phyloP scores from a whole-genome alignment of 2,113 vertebrate genomes.

The Vombatus ursinus region DNA sequence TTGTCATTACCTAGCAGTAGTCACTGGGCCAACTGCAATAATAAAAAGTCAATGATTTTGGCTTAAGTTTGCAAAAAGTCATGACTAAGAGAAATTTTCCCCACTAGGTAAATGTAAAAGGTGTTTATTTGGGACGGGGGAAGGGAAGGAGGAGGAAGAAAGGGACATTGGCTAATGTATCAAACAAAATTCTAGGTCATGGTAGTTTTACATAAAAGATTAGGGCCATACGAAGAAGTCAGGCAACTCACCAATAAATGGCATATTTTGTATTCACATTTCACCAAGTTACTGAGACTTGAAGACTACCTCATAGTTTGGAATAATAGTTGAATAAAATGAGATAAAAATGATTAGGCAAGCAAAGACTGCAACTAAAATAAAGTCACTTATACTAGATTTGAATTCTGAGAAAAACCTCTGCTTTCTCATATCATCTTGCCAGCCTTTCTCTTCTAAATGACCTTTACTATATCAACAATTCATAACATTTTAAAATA shows the following conservation, averaged over 20 bases:
- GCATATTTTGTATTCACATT: not conserved
- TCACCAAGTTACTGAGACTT: conserved; percentile 6
- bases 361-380: conserved; percentile 40
- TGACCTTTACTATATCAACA: not conserved
- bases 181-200: conserved; percentile 49
- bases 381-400: conserved; percentile 46
- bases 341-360: conserved; percentile 50
- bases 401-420: conserved; percentile 65
- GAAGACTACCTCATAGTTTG: conserved; percentile 20
- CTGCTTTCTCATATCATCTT: not conserved
- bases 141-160: not conserved
- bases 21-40: conserved; percentile 26
- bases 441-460: not conserved
- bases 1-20: conserved; percentile 36
- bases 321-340: conserved; percentile 35
- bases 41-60: conserved; percentile 12
- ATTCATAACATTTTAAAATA: not conserved
- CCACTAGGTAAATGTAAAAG: not conserved
- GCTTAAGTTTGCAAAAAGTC: not conserved
- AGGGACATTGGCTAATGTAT: not conserved
- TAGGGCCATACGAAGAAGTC: conserved; percentile 20
- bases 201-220: not conserved
- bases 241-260: not conserved
- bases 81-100: conserved; percentile 4
- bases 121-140: not conserved